Base-by-base conservation (phyloP, 2,888 invertebrate genomes). In the Minunthozetes semirufus region DNA sequence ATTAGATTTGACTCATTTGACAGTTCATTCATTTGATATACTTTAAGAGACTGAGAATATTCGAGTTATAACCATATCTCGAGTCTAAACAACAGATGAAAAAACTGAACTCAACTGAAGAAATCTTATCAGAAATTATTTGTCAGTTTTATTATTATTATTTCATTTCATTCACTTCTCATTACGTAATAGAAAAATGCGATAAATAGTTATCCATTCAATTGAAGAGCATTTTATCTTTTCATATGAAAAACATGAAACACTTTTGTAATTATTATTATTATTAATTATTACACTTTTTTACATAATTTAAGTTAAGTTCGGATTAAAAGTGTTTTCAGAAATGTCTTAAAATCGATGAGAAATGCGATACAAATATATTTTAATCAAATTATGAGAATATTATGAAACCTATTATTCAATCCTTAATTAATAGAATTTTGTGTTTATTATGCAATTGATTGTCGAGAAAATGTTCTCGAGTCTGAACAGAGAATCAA, bases 91-190 rank as follows among this genome's bases (percentile, higher is more conserved):
- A 27, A 59, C 59, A 59, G 17, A 19, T n/a, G 19, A 6, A n/a
- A n/a, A 33, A 33, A 33, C 53, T 53, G 53, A 53, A 48, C 48
- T 48, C 48, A 48, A 42, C 8, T 11, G 11, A 15, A 17, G n/a
- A 50, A 53, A 27, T 59, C 59, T 59, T 27, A 59, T 59, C 59
- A 3, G 27, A 22, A 22, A 59, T 59, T 59, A 59, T 59, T 29
- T 59, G 59, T 59, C 59, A 59, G 25, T 59, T 59, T 59, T 59
- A 59, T 59, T 59, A 59, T 59, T 59, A 59, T 29, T 59, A 48
- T 48, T 17, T 48, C n/a, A 17, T n/a, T 48, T n/a, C 22, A 56
- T 56, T 56, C 19, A 56, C 22, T 56, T 56, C 15, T 50, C 22
- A 59, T 59, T 59, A 27, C 59, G 27, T 59, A 59, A 59, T 59